Base-by-base conservation (phyloP, 2,113 vertebrate species). In the Chaetodon auriga region DNA sequence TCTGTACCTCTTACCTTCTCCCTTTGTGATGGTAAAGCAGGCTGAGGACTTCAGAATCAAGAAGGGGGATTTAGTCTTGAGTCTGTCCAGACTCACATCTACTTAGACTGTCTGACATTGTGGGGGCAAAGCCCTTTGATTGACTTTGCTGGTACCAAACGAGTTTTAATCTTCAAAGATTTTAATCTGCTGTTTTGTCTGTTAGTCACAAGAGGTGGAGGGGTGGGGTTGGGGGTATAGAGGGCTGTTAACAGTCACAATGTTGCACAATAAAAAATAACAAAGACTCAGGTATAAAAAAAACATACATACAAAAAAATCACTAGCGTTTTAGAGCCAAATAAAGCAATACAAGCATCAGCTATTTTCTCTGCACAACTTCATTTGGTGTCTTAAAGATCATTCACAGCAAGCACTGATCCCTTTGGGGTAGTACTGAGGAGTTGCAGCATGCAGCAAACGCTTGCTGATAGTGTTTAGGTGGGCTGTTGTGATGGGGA, bases 91-190 rank as follows among this genome's bases (percentile, higher is more conserved):
- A 92, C 91, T 90, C 85, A 85, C 91, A 90, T 85, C 88, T 90
- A 89, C 90, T 94, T 90, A 93, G 90, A 87, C 88, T 91, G 88
- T 94, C 93, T 94, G 92, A 92, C 88, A 90, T 91, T 92, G 78
- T 89, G 76, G 62, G 75, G 80, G 65, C 75, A 92, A 94, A 95
- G 89, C 91, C 79, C 86, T 94, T 94, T 95, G 92, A 93, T 89
- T 93, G 90, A 92, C 73, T 89, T 88, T 68, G 73, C 88, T 90
- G 74, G 88, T 89, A 91, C 92, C 87, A 93, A 91, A 90, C 53
- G 35, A 88, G 87, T 90, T 94, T 92, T 94, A 95, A 95, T 95
- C 94, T 94, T 93, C 91, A 95, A 95, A 93, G 92, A 93, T 94
- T 93, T 93, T 87, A 93, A 93, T 94, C 88, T 88, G 83, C 72